Evolutionary conservation across 2,888 invertebrate genomes (phyloP), one percentile per base, ranked within the genome.

Genomic region (Amphiduros pacificus): DNA sequence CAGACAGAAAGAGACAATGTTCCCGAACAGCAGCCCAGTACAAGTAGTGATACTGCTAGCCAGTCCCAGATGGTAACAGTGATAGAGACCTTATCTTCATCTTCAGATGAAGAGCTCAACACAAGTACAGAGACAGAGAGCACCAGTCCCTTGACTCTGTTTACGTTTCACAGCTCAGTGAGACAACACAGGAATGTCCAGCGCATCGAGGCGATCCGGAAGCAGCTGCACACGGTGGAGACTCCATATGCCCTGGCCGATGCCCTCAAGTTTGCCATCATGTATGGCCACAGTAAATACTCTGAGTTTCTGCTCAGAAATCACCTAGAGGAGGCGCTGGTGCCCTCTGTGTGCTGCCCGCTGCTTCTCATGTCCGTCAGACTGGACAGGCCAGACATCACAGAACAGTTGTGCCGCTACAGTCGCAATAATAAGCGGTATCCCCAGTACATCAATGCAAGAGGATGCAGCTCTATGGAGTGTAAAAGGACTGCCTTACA

Each of bases 381-480:
- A 11, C 36, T 54, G 11, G 54, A 54, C 36, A 54, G 54, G 36
- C 32, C 32, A 14, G 54, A 54, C 24, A n/a, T 54, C 32, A 36
- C 36, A 36, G 54, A 54, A 29, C 54, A 54, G 54, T 36, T 54
- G 14, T 54, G 54, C 24, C 31, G 54, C 32, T 36, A 32, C 6
- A 32, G 32, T 6, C 31, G 54, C 20, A 31, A 54, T 31, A 36
- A 32, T 2, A 54, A 54, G 31, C 31, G 26, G 22, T 3, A 3
- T 17, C 32, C 36, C 1, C 54, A 31, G 6, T 54, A 54, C 31
- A 36, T 54, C 2, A 36, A 54, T 36, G 36, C 32, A 17, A 31
- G 54, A 22, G 54, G 54, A 14, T 54, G 54, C 20, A 36, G 32
- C 24, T 54, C 54, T 22, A 54, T 54, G 54, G 54, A 54, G 36